Evolutionary conservation across 2,797 vertebrate species (phyloP).

Genomic region (Antennarius maculatus): DNA sequence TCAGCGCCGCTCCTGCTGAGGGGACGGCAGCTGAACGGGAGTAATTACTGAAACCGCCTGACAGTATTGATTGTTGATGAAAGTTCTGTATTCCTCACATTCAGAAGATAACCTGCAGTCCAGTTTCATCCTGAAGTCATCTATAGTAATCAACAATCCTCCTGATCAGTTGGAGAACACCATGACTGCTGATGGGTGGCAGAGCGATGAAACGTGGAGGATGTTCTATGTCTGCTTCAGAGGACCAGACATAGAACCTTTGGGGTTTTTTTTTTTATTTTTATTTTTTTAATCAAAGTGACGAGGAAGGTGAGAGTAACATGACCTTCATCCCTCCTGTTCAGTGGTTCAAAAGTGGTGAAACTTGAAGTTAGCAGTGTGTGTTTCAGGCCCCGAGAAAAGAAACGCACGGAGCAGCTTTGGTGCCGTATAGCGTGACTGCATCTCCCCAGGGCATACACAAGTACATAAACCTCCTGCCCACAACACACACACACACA

Average conservation of each 20-base stretch:
- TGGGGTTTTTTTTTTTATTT: background rate
- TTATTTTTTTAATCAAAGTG: background rate
- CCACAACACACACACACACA: constrained; percentile 31
- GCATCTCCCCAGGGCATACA: constrained; percentile 53
- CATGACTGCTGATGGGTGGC: too few species aligned
- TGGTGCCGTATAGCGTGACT: constrained; percentile 53
- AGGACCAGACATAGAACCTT: background rate
- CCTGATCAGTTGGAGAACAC: too few species aligned
- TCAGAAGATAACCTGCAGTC: too few species aligned
- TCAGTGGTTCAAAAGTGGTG: background rate
- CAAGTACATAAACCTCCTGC: constrained; percentile 44
- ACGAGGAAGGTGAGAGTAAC: background rate
- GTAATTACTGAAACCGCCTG: too few species aligned
- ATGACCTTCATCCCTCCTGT: background rate
- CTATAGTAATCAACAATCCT: too few species aligned
- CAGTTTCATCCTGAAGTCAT: too few species aligned
- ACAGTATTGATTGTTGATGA: too few species aligned
- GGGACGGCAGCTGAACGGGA: too few species aligned
- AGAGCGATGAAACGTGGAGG: too few species aligned
- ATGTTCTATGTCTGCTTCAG: too few species aligned
- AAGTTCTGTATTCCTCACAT: too few species aligned
- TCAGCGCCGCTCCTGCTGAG: too few species aligned
- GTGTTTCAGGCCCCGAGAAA: constrained; percentile 23
- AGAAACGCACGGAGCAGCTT: constrained; percentile 22
- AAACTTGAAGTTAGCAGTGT: background rate